phyloP scores from a whole-genome alignment of 1,140 invertebrate genomes.

The Brachionus rubens region DNA sequence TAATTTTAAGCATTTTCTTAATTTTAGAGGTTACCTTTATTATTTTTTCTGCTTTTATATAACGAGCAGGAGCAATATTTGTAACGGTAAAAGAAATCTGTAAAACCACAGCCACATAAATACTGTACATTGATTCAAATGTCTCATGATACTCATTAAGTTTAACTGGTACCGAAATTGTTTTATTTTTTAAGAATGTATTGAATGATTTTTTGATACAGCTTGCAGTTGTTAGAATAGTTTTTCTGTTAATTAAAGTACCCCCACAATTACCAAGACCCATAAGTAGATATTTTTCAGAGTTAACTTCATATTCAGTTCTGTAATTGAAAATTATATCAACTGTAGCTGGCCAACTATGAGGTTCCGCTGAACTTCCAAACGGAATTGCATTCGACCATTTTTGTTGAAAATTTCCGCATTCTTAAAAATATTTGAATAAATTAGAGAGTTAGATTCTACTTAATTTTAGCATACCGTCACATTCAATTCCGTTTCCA shows the following conservation, averaged over 20 bases:
- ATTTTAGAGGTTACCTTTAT: constrained; percentile 1
- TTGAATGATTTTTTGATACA: constrained; percentile 4
- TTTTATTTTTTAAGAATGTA: neutral
- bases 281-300: neutral
- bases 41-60: constrained; percentile 6
- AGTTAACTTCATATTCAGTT: neutral
- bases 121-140: constrained; percentile 12
- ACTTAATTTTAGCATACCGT: neutral
- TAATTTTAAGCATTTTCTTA: neutral
- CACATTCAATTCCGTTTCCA: constrained; percentile 9
- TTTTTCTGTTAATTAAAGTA: neutral
- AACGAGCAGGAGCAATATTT: neutral
- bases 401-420: neutral
- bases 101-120: neutral
- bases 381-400: neutral
- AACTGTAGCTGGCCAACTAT: constrained; percentile 36
- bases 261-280: constrained; percentile 19
- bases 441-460: neutral
- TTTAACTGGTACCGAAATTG: neutral
- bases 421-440: neutral
- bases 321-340: constrained; percentile 1
- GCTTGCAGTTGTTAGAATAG: constrained; percentile 5
- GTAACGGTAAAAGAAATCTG: neutral
- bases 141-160: neutral
- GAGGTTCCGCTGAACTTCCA: neutral